These are phyloP conservation scores for Salvelinus namaycush DNA, from an alignment of 2,113 vertebrate species.

Conservation along the genomic window DNA sequence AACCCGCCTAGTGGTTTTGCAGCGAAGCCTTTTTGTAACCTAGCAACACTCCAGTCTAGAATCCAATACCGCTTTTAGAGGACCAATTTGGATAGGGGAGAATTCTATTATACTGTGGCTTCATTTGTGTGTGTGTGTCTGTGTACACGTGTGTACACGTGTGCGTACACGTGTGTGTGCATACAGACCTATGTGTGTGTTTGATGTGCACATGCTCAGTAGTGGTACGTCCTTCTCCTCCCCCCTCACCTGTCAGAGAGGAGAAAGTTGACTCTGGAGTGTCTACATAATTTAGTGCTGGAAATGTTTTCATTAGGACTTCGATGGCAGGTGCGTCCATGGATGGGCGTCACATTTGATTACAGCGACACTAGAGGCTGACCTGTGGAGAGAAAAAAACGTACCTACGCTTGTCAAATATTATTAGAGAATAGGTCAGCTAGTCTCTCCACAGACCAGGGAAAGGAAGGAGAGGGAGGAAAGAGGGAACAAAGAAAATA, in stretches of 20 bases:
- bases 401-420: constrained; percentile 72
- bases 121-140: background rate
- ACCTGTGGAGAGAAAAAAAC: constrained; percentile 69
- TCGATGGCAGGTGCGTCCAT: constrained; percentile 62
- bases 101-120: background rate
- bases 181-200: background rate
- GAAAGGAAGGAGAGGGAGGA: background rate
- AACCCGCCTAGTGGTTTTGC: constrained; percentile 12
- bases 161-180: background rate
- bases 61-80: constrained; percentile 28
- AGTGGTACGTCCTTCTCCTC: background rate
- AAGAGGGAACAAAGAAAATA: background rate
- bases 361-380: constrained; percentile 58
- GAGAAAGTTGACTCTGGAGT: background rate
- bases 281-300: constrained; percentile 61
- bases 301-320: constrained; percentile 70
- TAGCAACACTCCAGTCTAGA: constrained; percentile 63
- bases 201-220: background rate
- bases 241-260: background rate
- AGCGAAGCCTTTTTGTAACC: constrained; percentile 43
- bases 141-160: background rate
- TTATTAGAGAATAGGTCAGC: constrained; percentile 62
- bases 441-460: constrained; percentile 40
- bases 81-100: background rate
- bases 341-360: constrained; percentile 71